Evolutionary conservation across 2,888 invertebrate species (phyloP), one percentile per base, ranked within the genome.

Genomic region (Sialis lutaria): DNA sequence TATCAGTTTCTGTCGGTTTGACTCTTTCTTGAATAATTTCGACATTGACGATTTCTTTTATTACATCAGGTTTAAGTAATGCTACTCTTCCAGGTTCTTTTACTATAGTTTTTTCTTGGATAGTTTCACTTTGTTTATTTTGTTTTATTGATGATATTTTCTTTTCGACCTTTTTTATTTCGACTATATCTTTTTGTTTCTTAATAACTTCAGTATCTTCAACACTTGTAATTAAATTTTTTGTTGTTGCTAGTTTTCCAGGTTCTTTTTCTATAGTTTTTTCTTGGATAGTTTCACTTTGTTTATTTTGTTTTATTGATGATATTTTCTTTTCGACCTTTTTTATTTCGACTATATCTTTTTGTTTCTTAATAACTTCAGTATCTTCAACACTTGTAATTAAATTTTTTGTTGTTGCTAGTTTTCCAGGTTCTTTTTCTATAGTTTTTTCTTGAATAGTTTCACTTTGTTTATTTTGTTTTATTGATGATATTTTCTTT

Each of bases 351-450:
- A 32, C 39, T 33, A 34, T 48, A 31, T 45, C 47, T 8, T 12
- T 32, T 40, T 44, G 6, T 13, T 12, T 33, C 8, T 43, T 13
- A 13, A 33, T 35, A 32, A 40, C 40, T 43, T 13, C 33, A n/a
- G 6, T 33, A 47, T 30, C 42, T 43, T 40, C 30, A 44, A 40
- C 13, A 9, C 8, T 44, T 4, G 42, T 45, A 31, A 44, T 48
- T 33, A 48, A 46, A 35, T 48, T 44, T 32, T 48, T 49, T n/a
- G 48, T 49, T 12, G 42, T 40, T 10, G 44, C 49, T 6, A 35
- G n/a, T 35, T 35, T 35, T n/a, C 6, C 35, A 22, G 22, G 37
- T 37, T 6, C 41, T 12, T 40, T 41, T 32, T 37, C 35, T 12
- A 42, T 40, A 33, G 31, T 44, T 37, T 44, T 10, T 46, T 33